phyloP scores from a whole-genome alignment of 2,113 vertebrate species.

The Junco hyemalis region DNA sequence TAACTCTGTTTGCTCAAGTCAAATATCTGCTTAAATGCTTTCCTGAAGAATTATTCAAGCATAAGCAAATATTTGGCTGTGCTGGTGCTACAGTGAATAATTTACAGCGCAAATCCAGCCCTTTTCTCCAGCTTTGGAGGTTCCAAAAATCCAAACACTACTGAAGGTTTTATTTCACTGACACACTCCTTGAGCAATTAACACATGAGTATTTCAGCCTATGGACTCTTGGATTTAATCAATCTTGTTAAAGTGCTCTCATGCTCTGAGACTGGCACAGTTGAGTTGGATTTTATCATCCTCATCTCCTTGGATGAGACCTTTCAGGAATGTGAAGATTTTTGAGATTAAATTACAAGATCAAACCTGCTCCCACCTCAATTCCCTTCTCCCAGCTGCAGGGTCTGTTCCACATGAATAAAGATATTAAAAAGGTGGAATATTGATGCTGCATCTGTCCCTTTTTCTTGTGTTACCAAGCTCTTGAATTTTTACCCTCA shows the following conservation, averaged over 20 bases:
- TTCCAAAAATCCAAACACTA: background rate
- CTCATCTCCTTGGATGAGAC: background rate
- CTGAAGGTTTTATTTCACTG: background rate
- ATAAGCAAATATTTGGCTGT: slow-evolving; percentile 15
- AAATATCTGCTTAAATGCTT: background rate
- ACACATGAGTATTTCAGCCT: background rate
- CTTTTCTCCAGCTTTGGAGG: background rate
- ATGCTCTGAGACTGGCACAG: background rate
- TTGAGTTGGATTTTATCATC: background rate
- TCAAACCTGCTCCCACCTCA: background rate
- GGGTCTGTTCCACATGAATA: background rate
- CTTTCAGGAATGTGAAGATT: background rate
- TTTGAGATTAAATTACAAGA: background rate
- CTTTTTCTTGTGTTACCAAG: background rate
- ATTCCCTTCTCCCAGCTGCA: background rate
- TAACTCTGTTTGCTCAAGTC: background rate
- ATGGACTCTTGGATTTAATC: background rate
- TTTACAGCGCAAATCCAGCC: background rate
- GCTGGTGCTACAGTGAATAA: background rate
- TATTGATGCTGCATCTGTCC: background rate
- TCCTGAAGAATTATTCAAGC: background rate
- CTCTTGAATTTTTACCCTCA: background rate
- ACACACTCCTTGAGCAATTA: background rate
- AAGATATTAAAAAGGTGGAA: background rate
- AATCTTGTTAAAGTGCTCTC: background rate